Evolutionary conservation across 2,888 invertebrate species (phyloP), one percentile per base, ranked within the genome.

Genomic region (Morpho deidamia): DNA sequence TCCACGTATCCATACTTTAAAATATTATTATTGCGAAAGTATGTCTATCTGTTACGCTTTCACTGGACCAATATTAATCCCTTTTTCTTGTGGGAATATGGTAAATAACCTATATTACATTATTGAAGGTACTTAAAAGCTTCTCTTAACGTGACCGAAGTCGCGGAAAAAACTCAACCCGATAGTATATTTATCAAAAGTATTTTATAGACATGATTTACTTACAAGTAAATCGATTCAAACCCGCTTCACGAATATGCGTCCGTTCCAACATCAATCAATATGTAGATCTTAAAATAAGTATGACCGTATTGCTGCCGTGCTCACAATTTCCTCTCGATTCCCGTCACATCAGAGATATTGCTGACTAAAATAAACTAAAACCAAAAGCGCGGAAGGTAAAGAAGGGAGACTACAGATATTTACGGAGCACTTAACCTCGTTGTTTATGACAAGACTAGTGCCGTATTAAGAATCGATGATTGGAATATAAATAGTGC

Each of bases 381-480:
- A 59, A 59, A 58, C 61, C 59, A 62, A 63, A 64, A 55, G 63
- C 59, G 59, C 53, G 56, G 59, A 67, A 74, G 71, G 73, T 70
- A 72, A 68, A 65, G 73, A 67, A 70, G 69, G 69, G 69, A 68
- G 68, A 68, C 68, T 61, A 62, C 12, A 55, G 67, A 72, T 78
- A 81, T 81, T 80, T 77, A 67, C 65, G 73, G 71, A 71, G 69
- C 75, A 74, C 75, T 78, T 78, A 81, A 78, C 72, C 74, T 78
- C 76, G 71, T 79, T 81, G 78, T 80, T 81, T 79, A 80, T 76
- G 76, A 76, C 70, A 70, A 66, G 65, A 69, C 75, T 78, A 74
- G 78, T 74, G 77, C 71, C 56, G 76, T 73, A 72, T 72, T 72
- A 67, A 63, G 56, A 59, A 59, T 55, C 59, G 58, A 58, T 64